Conservation (phyloP, 2,113 vertebrate species). For the Platysternon megacephalum region DNA sequence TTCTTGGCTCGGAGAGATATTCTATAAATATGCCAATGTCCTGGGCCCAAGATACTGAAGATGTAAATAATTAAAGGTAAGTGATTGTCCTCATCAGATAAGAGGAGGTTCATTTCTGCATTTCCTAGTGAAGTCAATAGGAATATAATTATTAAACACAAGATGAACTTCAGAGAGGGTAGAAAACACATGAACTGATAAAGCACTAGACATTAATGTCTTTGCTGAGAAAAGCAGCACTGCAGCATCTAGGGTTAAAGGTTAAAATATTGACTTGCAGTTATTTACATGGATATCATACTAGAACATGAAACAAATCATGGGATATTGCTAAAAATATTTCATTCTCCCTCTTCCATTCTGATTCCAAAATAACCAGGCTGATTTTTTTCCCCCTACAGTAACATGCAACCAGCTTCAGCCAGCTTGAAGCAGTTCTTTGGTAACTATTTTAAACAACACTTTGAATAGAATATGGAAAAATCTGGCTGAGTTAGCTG, state of each 20-base stretch:
- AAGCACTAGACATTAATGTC: neutral
- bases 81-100: neutral
- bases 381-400: neutral
- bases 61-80: neutral
- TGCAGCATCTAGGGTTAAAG: slow-evolving; percentile 5
- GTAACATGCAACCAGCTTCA: slow-evolving; percentile 5
- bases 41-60: neutral
- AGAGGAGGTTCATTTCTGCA: neutral
- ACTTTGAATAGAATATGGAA: neutral
- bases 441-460: slow-evolving; percentile 30
- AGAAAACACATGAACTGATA: neutral
- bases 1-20: slow-evolving; percentile 2
- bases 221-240: neutral
- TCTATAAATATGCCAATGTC: neutral
- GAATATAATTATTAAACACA: neutral
- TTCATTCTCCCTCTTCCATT: neutral
- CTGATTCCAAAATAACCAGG: neutral
- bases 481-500: neutral
- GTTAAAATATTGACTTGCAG: neutral
- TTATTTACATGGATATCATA: neutral
- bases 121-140: neutral
- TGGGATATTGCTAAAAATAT: neutral
- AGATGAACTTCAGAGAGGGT: neutral
- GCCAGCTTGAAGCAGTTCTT: neutral
- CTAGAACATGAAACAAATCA: slow-evolving; percentile 1